A percentile compares a stretch with the other conserved stretches of the same genome.
phyloP scores from a whole-genome alignment of 2,113 vertebrate species.

The Orycteropus afer region DNA sequence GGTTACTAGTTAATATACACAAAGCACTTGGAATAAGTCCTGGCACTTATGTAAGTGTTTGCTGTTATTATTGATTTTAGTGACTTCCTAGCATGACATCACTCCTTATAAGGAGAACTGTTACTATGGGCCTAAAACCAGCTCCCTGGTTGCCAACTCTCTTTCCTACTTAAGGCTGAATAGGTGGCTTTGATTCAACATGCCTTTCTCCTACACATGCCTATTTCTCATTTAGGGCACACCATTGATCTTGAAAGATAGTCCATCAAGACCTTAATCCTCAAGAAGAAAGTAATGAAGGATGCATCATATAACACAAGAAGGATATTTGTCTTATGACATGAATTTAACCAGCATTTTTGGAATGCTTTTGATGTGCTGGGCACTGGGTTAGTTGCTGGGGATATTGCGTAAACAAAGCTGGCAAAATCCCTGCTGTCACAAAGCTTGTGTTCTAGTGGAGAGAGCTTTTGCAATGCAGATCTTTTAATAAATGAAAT shows the following conservation, averaged over 20 bases:
- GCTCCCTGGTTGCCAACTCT: not conserved
- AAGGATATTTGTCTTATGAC: not conserved
- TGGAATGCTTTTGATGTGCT: not conserved
- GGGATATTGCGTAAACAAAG: not conserved
- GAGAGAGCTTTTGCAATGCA: not conserved
- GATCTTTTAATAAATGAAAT: not conserved
- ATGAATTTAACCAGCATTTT: not conserved
- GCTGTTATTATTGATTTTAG: not conserved
- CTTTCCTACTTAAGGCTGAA: not conserved
- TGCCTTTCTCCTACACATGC: not conserved
- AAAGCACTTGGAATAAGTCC: not conserved
- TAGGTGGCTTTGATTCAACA: not conserved
- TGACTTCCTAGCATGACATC: not conserved
- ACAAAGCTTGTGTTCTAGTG: not conserved
- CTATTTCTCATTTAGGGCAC: not conserved
- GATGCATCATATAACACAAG: not conserved
- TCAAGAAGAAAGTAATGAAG: not conserved
- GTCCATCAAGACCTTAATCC: not conserved
- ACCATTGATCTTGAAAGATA: not conserved
- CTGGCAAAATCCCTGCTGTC: not conserved
- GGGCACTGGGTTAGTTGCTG: not conserved
- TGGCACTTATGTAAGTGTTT: not conserved
- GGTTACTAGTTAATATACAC: not conserved
- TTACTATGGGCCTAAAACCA: too few species aligned
- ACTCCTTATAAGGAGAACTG: not conserved